Base-by-base conservation (phyloP, 1,140 invertebrate genomes). In the Ooceraea biroi region DNA sequence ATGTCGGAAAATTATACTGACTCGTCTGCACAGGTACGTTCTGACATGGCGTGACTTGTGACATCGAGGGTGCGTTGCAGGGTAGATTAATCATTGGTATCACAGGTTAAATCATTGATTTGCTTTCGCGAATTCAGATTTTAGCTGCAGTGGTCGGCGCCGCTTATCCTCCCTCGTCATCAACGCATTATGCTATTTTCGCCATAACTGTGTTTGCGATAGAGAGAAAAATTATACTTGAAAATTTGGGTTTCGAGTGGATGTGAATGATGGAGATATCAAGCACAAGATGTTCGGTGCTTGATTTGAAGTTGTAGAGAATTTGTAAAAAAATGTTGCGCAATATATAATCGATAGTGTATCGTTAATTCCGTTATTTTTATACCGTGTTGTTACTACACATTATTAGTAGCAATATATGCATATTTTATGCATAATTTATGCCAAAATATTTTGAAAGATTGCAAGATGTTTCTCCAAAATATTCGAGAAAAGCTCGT, bases 1-100 rank as follows among this genome's bases (percentile, higher is more conserved):
- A 90, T 36, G 84, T 48, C 63, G 83, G 90, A 71, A 91, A 91
- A 85, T 91, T 91, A 69, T 89, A 90, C 60, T 88, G 87, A 86
- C 84, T 90, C 11, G 88, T 88, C 61, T 92, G 90, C 14, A 88
- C 60, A 8, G 87, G 85, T 57, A 89, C 85, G 66, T 86, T 92
- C 52, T 90, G 89, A 76, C 63, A 88, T 36, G 89, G 65, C 44
- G 83, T 65, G 25, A 86, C 87, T 25, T 84, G 88, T 25, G 90
- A 60, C 58, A 89, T 36, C 19, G 78, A 82, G 55, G 82, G 83
- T 17, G 46, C 71, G 50, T 85, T 84, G 44, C 68, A 85, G 14
- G 86, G 83, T 73, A 83, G 55, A 80, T 76, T 85, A 72, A 88
- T 88, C 86, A 89, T 89, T 30, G 73, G 71, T 78, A 52, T 57